Percentiles rank a stretch among this genome's conserved stretches.
Evolutionary conservation across 2,797 vertebrate genomes (phyloP).

Genomic region (Taenioides sp.): DNA sequence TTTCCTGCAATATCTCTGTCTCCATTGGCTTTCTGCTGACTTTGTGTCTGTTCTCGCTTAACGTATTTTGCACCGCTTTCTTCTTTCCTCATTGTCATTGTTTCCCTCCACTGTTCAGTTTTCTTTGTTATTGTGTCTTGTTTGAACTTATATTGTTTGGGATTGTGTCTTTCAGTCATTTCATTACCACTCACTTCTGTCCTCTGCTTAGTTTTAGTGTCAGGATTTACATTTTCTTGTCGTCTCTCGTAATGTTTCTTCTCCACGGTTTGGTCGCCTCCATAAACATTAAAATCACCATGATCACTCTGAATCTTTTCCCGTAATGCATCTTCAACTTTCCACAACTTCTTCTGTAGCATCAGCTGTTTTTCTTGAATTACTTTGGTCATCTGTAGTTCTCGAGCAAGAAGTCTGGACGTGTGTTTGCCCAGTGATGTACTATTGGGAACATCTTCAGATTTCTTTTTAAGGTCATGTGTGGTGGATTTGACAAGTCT

Average conservation of each 20-base stretch:
- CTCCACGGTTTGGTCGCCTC: constrained; percentile 36
- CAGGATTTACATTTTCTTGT: constrained; percentile 25
- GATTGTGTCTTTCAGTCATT: constrained; percentile 23
- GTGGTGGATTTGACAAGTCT: constrained; percentile 37
- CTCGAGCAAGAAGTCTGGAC: constrained; percentile 19
- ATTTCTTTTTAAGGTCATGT: constrained; percentile 32
- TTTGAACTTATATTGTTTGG: constrained; percentile 25
- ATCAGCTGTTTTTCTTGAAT: constrained; percentile 78
- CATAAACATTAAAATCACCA: constrained; percentile 12
- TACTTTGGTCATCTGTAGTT: constrained; percentile 65
- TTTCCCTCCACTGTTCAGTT: constrained; percentile 25
- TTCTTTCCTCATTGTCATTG: constrained; percentile 11
- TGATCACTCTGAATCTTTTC: constrained; percentile 70
- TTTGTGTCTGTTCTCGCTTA: constrained; percentile 15
- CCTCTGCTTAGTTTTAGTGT: constrained; percentile 31
- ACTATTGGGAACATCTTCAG: constrained; percentile 8
- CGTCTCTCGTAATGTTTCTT: constrained; percentile 17
- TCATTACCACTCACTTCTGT: constrained; percentile 33
- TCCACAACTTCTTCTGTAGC: constrained; percentile 80
- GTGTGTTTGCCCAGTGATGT: constrained; percentile 22
- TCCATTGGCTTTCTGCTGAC: constrained; percentile 23
- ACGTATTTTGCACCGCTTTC: constrained; percentile 15
- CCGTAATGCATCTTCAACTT: constrained; percentile 70
- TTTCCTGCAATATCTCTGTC: constrained; percentile 12
- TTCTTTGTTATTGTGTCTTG: constrained; percentile 28